Evolutionary conservation across 2,113 vertebrate genomes (phyloP), one percentile per base, ranked within the genome.

Genomic region (Cavia aperea): DNA sequence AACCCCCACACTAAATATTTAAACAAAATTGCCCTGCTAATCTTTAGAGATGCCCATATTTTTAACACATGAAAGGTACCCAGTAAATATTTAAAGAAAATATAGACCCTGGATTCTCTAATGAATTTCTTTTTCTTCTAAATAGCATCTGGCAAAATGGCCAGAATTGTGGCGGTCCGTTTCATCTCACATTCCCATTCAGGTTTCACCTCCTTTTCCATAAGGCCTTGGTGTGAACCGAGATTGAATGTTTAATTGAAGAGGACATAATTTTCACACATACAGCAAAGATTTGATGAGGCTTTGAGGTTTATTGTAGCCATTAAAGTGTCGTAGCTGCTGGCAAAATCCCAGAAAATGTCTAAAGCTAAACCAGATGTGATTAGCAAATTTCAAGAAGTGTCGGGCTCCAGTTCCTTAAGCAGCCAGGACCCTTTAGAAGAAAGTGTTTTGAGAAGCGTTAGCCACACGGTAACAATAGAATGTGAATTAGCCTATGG

Each of bases 321-420:
- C 97, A 97, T 98, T 98, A 98, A 98, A 98, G 97, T 97, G 97
- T 97, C 97, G 93, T 97, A 97, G 97, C 97, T 98, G 96, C 97
- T 98, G 98, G 98, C 98, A 98, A 97, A 97, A 96, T 96, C 97
- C 97, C 97, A 98, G 97, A 98, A 97, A 98, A 98, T 98, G 96
- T 97, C 96, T 98, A 98, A 98, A 98, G 95, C 97, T 97, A 96
- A 98, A 98, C 97, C 98, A 98, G 98, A 98, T 98, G 98, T 98
- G 97, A 97, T 96, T 96, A 97, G 96, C 94, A 96, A 97, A 97
- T 97, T 97, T 97, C 97, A 95, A 97, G 97, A 96, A 96, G 95
- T 96, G 86, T 97, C 83, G 24, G 95, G 93, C 96, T 63, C 94
- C 94, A 92, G 91, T 93, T 97, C 95, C 97, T 96, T 95, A 96